These are phyloP conservation scores for Eustalomyia histrio DNA, from an alignment of 2,888 invertebrate species.

Conservation along the genomic window DNA sequence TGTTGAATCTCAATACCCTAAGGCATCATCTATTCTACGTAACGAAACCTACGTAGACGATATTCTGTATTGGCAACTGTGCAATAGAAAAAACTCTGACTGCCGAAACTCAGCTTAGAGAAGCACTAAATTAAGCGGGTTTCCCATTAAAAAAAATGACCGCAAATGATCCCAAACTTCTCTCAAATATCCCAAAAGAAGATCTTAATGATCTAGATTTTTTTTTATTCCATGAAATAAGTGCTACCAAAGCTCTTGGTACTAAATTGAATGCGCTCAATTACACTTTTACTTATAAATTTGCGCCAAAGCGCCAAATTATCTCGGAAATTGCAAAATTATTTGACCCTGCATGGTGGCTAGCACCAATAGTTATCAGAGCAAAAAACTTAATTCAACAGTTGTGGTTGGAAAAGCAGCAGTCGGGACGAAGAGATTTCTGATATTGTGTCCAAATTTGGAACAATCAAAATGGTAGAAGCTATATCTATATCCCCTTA, in stretches of 20 bases:
- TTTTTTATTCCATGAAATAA: constrained; percentile 4
- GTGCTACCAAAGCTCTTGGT: constrained; percentile 11
- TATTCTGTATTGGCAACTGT: no score
- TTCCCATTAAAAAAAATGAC: constrained; percentile 23
- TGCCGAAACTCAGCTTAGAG: no score
- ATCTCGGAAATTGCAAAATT: not conserved
- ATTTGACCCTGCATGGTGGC: no score
- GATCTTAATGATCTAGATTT: constrained; percentile 15
- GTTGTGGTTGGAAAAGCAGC: no score
- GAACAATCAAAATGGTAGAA: not conserved
- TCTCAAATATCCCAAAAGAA: constrained; percentile 2
- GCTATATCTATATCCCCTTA: not conserved
- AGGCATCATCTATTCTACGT: constrained; percentile 4
- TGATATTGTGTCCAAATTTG: not conserved
- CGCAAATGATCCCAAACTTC: no score
- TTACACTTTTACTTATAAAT: not conserved
- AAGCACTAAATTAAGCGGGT: no score
- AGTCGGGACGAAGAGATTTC: no score
- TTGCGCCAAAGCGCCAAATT: not conserved
- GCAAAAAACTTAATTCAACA: no score
- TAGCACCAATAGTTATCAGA: no score
- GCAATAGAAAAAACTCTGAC: no score
- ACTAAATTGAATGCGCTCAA: not conserved
- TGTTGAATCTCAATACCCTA: not conserved
- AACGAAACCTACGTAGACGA: no score